phyloP scores from a whole-genome alignment of 1,140 invertebrate species.

The Pentalonia nigronervosa region DNA sequence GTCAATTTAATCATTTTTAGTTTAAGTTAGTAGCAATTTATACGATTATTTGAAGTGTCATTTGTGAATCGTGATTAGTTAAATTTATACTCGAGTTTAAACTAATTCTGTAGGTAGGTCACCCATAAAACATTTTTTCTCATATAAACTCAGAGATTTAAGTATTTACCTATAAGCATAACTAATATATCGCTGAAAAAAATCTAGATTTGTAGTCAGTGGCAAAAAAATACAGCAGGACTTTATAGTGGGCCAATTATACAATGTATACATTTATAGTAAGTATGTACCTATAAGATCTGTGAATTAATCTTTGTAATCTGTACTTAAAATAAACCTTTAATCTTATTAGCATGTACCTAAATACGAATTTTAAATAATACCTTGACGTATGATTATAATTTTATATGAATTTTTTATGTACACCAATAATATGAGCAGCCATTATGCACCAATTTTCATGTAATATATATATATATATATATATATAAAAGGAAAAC shows the following conservation, averaged over 20 bases:
- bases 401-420: not conserved
- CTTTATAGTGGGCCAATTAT: not conserved
- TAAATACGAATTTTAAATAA: too few relatives aligned
- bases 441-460: not conserved
- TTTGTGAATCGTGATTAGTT: not conserved
- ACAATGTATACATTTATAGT: not conserved
- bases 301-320: too few relatives aligned
- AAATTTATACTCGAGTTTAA: not conserved
- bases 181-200: not conserved
- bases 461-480: too few relatives aligned
- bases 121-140: not conserved
- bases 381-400: not conserved
- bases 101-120: not conserved
- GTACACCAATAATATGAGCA: not conserved
- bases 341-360: not conserved
- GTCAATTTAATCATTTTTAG: not conserved
- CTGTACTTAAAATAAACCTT: not conserved
- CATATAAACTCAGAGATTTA: not conserved
- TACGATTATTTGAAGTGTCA: constrained; percentile 14
- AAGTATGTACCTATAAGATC: not conserved
- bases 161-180: not conserved
- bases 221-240: not conserved
- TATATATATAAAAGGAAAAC: too few relatives aligned
- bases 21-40: not conserved
- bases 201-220: not conserved